Base-by-base conservation (phyloP, 2,797 vertebrate species). In the Sebastes oblongus region DNA sequence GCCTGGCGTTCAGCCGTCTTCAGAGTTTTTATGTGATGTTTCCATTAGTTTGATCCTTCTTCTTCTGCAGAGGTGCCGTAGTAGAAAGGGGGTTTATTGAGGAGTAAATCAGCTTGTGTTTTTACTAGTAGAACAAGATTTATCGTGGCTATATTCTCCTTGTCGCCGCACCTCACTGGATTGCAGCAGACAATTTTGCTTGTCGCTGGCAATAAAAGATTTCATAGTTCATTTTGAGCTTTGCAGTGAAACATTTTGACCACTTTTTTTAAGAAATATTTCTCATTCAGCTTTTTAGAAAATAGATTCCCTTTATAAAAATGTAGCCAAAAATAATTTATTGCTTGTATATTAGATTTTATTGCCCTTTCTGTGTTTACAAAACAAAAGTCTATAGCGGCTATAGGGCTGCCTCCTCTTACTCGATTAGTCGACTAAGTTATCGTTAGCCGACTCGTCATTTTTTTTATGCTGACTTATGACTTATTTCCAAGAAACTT, bases 41-140 rank as follows among this genome's bases (percentile, higher is more conserved):
- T 78, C 72, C 67, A 56, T 80, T 52, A 60, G 25, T 66, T 77
- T 34, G 29, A 24, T 54, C 66, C 32, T 32, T 11, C 32, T 36
- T 11, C 56, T 29, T 6, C 39, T 14, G 50, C 20, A 18, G 22
- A 25, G 54, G 14, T 6, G 13, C 25, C 14, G 7, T 58, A 13
- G 29, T 36, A 60, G 50, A 70, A 70, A 59, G 2, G n/a, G 34
- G 34, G 1, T 77, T 60, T 84, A 81, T 67, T 62, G 56, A 76
- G 65, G 67, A 70, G 85, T 87, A 75, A 78, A 78, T 82, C 83
- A 36, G 25, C 24, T 70, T 58, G 46, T 73, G 36, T 66, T 76
- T 85, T 74, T 75, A 73, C 32, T 22, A 22, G n/a, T 50, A n/a
- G 16, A 81, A 54, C 39, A 61, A 39, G 77, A 85, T 85, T 79